Evolutionary conservation across 2,888 invertebrate species (phyloP), one percentile per base, ranked within the genome.

Genomic region (Andrena marginata): DNA sequence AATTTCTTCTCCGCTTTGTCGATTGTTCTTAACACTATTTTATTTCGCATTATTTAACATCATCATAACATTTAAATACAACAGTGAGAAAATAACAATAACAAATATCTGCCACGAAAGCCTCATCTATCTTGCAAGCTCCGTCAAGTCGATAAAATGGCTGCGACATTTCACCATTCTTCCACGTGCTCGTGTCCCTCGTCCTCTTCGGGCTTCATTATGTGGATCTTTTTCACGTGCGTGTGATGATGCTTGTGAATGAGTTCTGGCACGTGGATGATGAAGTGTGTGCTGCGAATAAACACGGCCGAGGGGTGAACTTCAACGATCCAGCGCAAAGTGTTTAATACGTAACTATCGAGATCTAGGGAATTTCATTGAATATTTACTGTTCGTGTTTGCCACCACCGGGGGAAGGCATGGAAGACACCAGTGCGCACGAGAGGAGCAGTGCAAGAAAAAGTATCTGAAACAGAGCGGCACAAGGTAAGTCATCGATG

Each of bases 211-310:
- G 54, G 54, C 10, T 56, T 23, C n/a, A 56, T 77, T 54, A 67
- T 71, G 48, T 80, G 92, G 67, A 93, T 90, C 74, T 93, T 93
- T 80, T 92, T 93, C 48, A 92, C 89, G 13, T 90, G 90, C 31
- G 92, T 93, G 65, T 93, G 93, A 64, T 91, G 90, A 71, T 92
- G 92, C 8, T 91, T 92, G 76, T 93, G 92, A 67, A 91, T 90
- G 26, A 87, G 89, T 67, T 91, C 89, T 6, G 93, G 93, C 16
- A 93, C 92, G 51, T 92, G 92, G 26, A 93, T 93, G 74, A 91
- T 88, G 51, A 93, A 87, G 73, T 93, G 93, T 1, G 92, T 91
- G 84, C 93, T 93, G 85, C 29, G 91, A 91, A 35, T 56, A 82
- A 54, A 8, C 42, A 42, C 42, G 42, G 51, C 20, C 51, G 1